phyloP scores from a whole-genome alignment of 2,113 vertebrate species.

The Pollimyrus isidori region DNA sequence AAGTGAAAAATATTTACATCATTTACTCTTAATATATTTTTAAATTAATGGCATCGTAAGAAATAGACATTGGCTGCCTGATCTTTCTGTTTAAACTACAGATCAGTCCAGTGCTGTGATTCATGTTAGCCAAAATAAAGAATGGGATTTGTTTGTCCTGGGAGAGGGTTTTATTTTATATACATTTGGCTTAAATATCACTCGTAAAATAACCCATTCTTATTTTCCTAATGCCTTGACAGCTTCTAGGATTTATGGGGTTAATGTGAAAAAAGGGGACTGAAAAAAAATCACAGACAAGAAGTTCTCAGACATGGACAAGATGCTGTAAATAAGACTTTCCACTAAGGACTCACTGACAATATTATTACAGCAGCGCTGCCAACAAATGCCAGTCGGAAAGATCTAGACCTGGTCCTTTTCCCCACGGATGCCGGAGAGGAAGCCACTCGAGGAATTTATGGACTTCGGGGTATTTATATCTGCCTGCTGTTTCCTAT shows the following conservation, averaged over 20 bases:
- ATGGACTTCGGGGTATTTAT: background rate
- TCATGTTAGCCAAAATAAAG: background rate
- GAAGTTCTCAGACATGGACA: conserved; percentile 13
- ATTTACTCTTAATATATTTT: background rate
- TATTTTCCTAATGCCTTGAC: background rate
- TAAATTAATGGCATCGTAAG: background rate
- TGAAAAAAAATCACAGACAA: background rate
- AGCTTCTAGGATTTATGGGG: background rate
- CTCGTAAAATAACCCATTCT: background rate
- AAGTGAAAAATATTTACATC: background rate
- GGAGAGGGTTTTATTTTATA: background rate
- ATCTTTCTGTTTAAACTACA: background rate
- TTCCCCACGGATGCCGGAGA: conserved; percentile 11
- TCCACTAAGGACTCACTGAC: background rate
- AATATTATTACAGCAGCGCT: background rate
- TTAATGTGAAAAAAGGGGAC: background rate
- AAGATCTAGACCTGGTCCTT: background rate
- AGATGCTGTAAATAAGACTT: conserved; percentile 9
- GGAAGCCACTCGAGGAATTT: background rate
- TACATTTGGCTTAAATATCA: conserved; percentile 14
- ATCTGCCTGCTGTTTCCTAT: background rate
- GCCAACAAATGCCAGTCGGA: background rate
- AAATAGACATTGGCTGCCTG: background rate
- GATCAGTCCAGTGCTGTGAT: background rate
- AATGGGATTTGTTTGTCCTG: background rate